Conservation (phyloP, 1,140 invertebrate genomes). For the Semibalanus balanoides region DNA sequence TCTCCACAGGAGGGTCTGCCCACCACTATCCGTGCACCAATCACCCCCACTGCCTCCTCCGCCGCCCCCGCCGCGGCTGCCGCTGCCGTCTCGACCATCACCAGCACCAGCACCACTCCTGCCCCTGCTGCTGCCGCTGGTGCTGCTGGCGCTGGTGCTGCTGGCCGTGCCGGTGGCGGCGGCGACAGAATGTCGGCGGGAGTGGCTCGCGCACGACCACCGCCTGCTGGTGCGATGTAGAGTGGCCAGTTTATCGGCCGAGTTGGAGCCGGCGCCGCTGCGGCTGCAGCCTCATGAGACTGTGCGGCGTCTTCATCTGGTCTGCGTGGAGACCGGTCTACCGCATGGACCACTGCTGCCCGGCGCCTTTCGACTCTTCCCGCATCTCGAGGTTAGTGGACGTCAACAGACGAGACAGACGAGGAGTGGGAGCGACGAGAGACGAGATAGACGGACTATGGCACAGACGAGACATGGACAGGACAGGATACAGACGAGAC, state of each 20-base stretch:
- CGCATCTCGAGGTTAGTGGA: background rate
- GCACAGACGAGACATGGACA: too few species aligned
- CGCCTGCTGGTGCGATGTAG: background rate
- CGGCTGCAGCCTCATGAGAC: background rate
- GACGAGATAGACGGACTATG: too few species aligned
- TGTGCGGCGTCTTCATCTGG: background rate
- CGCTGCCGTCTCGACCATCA: too few species aligned
- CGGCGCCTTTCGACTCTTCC: background rate
- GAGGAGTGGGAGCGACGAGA: too few species aligned
- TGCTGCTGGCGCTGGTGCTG: background rate
- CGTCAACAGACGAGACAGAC: too few species aligned
- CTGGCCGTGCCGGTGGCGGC: background rate
- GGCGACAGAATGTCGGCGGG: background rate
- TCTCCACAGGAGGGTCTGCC: too few species aligned
- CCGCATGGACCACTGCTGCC: background rate
- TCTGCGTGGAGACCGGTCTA: background rate
- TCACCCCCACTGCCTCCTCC: too few species aligned
- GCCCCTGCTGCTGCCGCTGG: too few species aligned
- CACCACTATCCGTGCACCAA: too few species aligned
- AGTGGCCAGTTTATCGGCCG: background rate
- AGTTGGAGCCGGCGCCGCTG: background rate
- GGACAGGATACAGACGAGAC: too few species aligned
- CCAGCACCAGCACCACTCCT: background rate
- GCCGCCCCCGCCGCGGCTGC: background rate
- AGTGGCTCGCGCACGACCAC: background rate